phyloP scores from a whole-genome alignment of 2,888 invertebrate genomes.

The Caenorhabditis imperialis region DNA sequence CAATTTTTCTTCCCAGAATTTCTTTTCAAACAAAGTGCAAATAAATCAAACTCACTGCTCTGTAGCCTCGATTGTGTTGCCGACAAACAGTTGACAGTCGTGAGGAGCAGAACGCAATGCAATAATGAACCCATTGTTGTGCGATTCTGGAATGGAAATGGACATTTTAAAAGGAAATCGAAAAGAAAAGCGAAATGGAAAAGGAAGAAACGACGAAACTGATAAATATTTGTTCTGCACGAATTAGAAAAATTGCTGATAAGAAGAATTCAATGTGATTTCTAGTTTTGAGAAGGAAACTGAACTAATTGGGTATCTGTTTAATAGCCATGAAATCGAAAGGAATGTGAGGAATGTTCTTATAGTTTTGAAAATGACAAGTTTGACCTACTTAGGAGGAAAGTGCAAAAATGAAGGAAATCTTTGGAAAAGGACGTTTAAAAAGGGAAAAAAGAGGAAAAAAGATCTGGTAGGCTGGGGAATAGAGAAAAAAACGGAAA shows the following conservation, averaged over 20 bases:
- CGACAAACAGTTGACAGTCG: constrained; percentile 18
- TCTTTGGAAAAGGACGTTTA: too few relatives aligned
- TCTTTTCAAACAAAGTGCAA: too few relatives aligned
- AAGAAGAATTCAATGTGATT: background rate
- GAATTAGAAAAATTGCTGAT: constrained; percentile 6
- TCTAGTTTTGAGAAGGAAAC: too few relatives aligned
- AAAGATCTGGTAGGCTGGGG: background rate
- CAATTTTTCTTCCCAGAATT: too few relatives aligned
- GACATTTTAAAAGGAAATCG: background rate
- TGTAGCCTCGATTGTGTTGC: constrained; percentile 28
- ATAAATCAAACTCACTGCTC: constrained; percentile 35
- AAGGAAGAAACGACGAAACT: background rate
- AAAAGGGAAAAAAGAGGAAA: background rate
- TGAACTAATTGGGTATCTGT: too few relatives aligned
- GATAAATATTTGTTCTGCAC: too few relatives aligned
- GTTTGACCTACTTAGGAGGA: constrained; percentile 22
- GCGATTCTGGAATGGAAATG: too few relatives aligned
- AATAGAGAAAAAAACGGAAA: too few relatives aligned
- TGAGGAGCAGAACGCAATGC: constrained; percentile 24
- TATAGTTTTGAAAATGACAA: too few relatives aligned
- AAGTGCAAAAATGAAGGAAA: constrained; percentile 1
- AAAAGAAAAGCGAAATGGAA: constrained; percentile 10
- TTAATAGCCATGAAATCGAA: too few relatives aligned
- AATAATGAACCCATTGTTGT: constrained; percentile 27
- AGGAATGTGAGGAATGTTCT: constrained; percentile 6